Evolutionary conservation across 2,888 invertebrate species (phyloP), one percentile per base, ranked within the genome.

Genomic region (Acheta domesticus): DNA sequence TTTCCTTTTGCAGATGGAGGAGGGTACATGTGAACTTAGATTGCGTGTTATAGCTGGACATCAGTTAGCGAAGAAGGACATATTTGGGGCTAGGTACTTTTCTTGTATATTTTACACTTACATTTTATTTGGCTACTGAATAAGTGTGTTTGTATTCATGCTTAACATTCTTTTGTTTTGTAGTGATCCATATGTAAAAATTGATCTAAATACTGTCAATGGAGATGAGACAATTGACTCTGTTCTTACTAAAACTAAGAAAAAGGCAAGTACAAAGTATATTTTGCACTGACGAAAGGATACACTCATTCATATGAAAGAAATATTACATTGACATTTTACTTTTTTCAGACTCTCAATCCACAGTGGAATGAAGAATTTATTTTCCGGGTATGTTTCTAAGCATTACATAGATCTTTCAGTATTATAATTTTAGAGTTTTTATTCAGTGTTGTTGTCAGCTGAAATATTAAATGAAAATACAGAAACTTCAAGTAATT

Each of bases 321-420:
- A 36, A 5, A 36, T 8, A 36, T 36, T 8, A 36, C 36, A 36
- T 8, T 5, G 1, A 36, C 8, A 36, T 8, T 36, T 36, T 1
- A 36, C 5, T 81, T 84, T 83, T 91, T 92, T 83, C 89, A 96
- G 95, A 97, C 97, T 80, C 89, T 99, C 83, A 98, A 98, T 91
- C 99, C 99, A 84, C 91, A 92, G 87, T 99, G 99, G 99, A 95
- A 97, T 88, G 97, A 98, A 89, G 97, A 98, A 90, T 98, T 98
- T 89, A 90, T 97, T 86, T 97, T 99, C 88, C 91, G 96, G 89
- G 97, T 97, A 87, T 92, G 92, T 21, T 49, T n/a, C 23, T 1
- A 36, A 36, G 36, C 36, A 5, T 36, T 36, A 36, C 36, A 36
- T 23, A 23, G 23, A 3, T 23, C 3, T 23, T 23, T 23, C 2